phyloP scores from a whole-genome alignment of 2,888 invertebrate genomes.

The Andricus curvator region DNA sequence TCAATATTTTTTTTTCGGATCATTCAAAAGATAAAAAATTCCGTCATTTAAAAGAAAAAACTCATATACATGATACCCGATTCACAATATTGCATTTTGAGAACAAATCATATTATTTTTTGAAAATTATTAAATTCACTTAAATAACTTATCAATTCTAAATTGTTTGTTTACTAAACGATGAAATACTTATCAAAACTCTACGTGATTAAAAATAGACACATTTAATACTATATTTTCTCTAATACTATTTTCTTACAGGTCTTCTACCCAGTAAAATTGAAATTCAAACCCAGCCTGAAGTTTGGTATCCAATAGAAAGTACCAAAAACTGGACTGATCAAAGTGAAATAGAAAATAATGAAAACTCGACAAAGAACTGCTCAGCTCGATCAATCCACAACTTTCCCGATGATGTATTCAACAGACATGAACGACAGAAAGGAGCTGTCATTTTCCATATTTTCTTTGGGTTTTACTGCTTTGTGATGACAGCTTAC shows the following conservation, averaged over 20 bases:
- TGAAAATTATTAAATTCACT: no score
- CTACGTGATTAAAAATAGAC: no score
- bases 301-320: neutral
- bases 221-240: no score
- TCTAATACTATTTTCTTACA: neutral
- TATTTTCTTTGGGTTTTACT: constrained; percentile 87
- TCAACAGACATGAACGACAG: constrained; percentile 84
- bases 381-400: constrained; percentile 73
- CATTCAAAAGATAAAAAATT: no score
- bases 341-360: neutral
- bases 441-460: constrained; percentile 90
- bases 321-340: neutral
- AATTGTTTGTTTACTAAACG: no score
- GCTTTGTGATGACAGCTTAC: constrained; percentile 91
- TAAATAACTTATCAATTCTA: no score
- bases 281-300: neutral
- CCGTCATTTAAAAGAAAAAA: no score
- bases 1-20: no score
- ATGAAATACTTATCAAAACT: no score
- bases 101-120: no score
- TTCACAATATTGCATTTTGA: no score
- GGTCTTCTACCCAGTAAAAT: neutral
- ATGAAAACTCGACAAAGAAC: constrained; percentile 39
- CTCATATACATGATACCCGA: no score
- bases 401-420: constrained; percentile 82